Percentiles rank a stretch among this genome's conserved stretches.
Conservation (phyloP, 2,797 vertebrate genomes). For the Antennarius maculatus region DNA sequence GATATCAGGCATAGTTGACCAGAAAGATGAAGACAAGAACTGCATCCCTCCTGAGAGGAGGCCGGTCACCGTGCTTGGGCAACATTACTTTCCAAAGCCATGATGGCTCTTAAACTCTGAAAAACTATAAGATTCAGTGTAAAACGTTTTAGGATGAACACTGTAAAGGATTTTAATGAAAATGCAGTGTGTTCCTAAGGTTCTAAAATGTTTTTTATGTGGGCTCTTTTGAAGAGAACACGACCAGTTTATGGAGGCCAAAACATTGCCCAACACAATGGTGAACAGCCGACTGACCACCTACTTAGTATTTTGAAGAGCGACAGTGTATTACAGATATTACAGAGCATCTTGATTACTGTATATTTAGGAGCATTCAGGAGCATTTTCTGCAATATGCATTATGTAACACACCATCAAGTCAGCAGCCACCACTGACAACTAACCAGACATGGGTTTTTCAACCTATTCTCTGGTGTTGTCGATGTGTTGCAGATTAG, state of each 20-base stretch:
- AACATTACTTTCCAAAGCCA: slow-evolving; percentile 74
- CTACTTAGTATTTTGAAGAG: too few species aligned
- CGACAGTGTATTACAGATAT: too few species aligned
- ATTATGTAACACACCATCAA: slow-evolving; percentile 40
- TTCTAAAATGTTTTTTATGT: too few species aligned
- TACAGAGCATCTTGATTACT: too few species aligned
- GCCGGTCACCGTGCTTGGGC: slow-evolving; percentile 65
- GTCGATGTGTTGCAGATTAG: slow-evolving; percentile 77
- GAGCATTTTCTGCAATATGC: slow-evolving; percentile 16
- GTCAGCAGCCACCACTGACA: slow-evolving; percentile 20
- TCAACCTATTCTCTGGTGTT: slow-evolving; percentile 52
- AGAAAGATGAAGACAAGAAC: slow-evolving; percentile 63
- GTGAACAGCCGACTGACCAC: too few species aligned
- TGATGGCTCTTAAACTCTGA: slow-evolving; percentile 70
- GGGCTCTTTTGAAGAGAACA: too few species aligned
- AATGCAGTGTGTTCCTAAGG: too few species aligned
- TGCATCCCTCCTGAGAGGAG: slow-evolving; percentile 63
- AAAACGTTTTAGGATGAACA: too few species aligned
- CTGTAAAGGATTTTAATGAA: too few species aligned
- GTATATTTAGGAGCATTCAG: slow-evolving; percentile 3
- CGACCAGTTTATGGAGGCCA: too few species aligned
- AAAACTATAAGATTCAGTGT: slow-evolving; percentile 31
- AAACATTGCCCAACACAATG: too few species aligned
- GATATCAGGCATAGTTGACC: slow-evolving; percentile 63
- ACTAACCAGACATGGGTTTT: slow-evolving; percentile 39